phyloP scores from a whole-genome alignment of 2,888 invertebrate genomes.

The Plemyria rubiginata region DNA sequence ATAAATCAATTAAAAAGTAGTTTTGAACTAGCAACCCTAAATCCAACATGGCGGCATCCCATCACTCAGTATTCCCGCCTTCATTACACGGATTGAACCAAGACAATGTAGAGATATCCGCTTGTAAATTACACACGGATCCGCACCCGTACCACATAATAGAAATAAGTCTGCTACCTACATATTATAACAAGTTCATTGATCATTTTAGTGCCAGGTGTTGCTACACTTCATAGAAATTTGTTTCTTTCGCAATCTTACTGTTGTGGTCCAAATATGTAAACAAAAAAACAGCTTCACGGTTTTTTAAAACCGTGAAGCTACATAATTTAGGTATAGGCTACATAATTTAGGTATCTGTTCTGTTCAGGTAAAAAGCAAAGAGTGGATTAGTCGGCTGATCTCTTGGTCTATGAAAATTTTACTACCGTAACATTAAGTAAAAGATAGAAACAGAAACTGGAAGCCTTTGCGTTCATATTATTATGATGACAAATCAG shows the following conservation, averaged over 20 bases:
- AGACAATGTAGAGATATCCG: slow-evolving; percentile 67
- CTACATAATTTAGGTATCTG: too few species aligned
- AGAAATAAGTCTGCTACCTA: not conserved
- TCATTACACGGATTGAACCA: slow-evolving; percentile 69
- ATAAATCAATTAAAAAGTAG: slow-evolving; percentile 23
- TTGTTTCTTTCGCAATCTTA: not conserved
- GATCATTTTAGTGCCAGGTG: not conserved
- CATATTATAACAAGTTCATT: too few species aligned
- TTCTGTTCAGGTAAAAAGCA: too few species aligned
- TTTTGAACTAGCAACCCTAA: slow-evolving; percentile 52
- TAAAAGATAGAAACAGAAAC: too few species aligned
- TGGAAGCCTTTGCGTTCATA: too few species aligned
- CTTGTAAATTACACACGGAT: slow-evolving; percentile 34
- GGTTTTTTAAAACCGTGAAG: too few species aligned
- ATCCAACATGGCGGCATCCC: slow-evolving; percentile 52
- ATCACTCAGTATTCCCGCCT: slow-evolving; percentile 59
- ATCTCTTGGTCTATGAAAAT: too few species aligned
- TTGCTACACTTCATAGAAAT: not conserved
- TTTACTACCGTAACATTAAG: too few species aligned
- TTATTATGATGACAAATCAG: not conserved
- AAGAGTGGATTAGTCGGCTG: too few species aligned
- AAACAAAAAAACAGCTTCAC: too few species aligned
- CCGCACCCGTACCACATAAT: slow-evolving; percentile 20
- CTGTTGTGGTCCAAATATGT: not conserved
- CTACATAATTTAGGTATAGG: too few species aligned